Evolutionary conservation across 1,140 invertebrate species (phyloP).

Genomic region (Heterodera schachtii): DNA sequence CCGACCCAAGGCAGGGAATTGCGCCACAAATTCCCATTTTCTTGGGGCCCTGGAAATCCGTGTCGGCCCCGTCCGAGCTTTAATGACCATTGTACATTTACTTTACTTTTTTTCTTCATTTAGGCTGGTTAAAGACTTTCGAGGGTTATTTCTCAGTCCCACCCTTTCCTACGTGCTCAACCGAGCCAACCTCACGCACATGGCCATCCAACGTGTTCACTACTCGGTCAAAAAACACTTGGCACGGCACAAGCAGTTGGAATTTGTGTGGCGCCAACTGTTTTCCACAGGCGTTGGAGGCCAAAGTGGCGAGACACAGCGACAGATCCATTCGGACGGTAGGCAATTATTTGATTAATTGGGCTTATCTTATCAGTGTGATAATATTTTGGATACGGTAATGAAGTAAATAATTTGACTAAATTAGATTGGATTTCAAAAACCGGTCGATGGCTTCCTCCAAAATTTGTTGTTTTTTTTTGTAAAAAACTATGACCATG

Average conservation of each 20-base stretch:
- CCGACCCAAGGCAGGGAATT: too few species aligned
- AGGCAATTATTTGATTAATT: constrained; percentile 31
- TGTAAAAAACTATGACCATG: too few species aligned
- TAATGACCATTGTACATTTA: too few species aligned
- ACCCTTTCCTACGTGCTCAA: constrained; percentile 86
- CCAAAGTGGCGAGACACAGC: neutral
- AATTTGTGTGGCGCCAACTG: constrained; percentile 89
- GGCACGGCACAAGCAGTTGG: constrained; percentile 79
- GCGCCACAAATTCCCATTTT: too few species aligned
- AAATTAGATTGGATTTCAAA: too few species aligned
- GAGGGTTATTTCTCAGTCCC: constrained; percentile 88
- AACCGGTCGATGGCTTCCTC: too few species aligned
- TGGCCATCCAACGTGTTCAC: constrained; percentile 81
- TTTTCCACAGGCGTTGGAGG: constrained; percentile 69
- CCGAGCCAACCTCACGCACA: constrained; percentile 56
- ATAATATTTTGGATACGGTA: too few species aligned
- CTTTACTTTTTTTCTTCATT: neutral
- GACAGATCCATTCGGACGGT: neutral
- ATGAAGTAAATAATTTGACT: too few species aligned
- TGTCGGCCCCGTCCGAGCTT: too few species aligned
- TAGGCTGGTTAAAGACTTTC: constrained; percentile 94
- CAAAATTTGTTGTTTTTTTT: too few species aligned
- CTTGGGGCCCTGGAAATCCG: too few species aligned
- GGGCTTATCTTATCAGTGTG: constrained; percentile 71
- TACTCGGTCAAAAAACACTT: constrained; percentile 91